Base-by-base conservation (phyloP, 2,113 vertebrate genomes). In the Laticauda laticaudata region DNA sequence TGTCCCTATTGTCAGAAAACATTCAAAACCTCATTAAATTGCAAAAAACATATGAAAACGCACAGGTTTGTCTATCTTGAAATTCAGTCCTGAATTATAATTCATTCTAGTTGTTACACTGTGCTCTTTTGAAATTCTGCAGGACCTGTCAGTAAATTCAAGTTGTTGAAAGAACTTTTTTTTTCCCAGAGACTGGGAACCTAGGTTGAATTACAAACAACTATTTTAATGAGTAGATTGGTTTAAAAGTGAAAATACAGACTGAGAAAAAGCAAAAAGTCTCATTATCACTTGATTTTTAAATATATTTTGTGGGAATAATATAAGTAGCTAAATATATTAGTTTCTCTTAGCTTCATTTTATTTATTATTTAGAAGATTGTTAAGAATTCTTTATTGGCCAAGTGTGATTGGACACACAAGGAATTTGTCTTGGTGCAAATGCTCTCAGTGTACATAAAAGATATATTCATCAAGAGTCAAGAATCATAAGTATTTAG, bases 1-100 rank as follows among this genome's bases (percentile, higher is more conserved):
- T 99, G 99, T 94, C 99, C 99, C 0, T 99, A 99, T 96, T 99
- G 99, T 97, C 99, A 99, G 95, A 99, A 99, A 95, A 99, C 99
- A 3, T 99, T 99, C 96, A 99, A 99, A 98, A 99, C 99, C 0
- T 99, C 99, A 0, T 98, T 99, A 12, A 99, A 99, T 95, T 99
- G 99, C 97, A 99, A 99, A 96, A 99, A 99, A 93, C 99, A 99
- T 97, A 99, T 99, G 99, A 99, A 99, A 96, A 99, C 99, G 9
- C 99, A 99, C 90, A 99, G 99, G 99, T 98, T 91, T 29, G 96
- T 94, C 11, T 24, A 23, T 64, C 53, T 87, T 48, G 55, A 57
- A 4, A 45, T 91, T 48, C 55, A 87, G 20, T 2, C 45, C 23
- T 24, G 45, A 15, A 86, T 48, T 85, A 93, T 81, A 86, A 55